Conservation (phyloP, 2,888 invertebrate genomes). For the Ethmia dodecea region DNA sequence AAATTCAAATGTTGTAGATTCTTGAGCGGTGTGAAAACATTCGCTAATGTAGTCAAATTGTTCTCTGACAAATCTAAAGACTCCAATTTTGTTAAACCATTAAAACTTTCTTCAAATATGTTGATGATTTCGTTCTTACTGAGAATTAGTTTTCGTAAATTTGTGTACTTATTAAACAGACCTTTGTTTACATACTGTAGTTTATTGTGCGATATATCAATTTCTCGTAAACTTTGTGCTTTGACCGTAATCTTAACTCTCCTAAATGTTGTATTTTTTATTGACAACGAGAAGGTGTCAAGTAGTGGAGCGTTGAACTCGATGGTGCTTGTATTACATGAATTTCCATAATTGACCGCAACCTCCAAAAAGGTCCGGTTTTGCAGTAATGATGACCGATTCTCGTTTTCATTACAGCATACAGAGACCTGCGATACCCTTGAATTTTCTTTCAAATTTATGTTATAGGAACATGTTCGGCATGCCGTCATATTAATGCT, state of each 20-base stretch:
- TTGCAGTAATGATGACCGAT: constrained; percentile 33
- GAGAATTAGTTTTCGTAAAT: constrained; percentile 81
- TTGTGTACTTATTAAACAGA: constrained; percentile 73
- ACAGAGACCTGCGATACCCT: constrained; percentile 38
- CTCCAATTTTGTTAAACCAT: constrained; percentile 79
- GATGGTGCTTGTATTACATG: constrained; percentile 45
- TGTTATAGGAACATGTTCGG: constrained; percentile 53
- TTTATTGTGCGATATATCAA: constrained; percentile 80
- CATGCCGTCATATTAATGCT: constrained; percentile 39
- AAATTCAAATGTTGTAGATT: constrained; percentile 84
- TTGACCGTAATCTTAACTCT: constrained; percentile 48
- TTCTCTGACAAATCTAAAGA: constrained; percentile 85
- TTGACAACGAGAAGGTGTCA: constrained; percentile 45
- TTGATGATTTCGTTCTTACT: constrained; percentile 81
- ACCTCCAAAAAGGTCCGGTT: constrained; percentile 55
- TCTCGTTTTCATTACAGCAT: constrained; percentile 47
- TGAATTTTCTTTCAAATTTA: constrained; percentile 47
- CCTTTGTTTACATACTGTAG: constrained; percentile 70
- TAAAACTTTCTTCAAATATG: constrained; percentile 77
- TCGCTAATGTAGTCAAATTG: constrained; percentile 74
- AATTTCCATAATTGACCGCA: constrained; percentile 32
- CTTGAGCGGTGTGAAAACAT: constrained; percentile 76
- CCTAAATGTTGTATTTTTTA: constrained; percentile 49
- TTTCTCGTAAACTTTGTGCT: constrained; percentile 58
- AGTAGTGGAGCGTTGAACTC: constrained; percentile 43